Conservation (phyloP, 2,113 vertebrate genomes). For the Malaclemys terrapin region DNA sequence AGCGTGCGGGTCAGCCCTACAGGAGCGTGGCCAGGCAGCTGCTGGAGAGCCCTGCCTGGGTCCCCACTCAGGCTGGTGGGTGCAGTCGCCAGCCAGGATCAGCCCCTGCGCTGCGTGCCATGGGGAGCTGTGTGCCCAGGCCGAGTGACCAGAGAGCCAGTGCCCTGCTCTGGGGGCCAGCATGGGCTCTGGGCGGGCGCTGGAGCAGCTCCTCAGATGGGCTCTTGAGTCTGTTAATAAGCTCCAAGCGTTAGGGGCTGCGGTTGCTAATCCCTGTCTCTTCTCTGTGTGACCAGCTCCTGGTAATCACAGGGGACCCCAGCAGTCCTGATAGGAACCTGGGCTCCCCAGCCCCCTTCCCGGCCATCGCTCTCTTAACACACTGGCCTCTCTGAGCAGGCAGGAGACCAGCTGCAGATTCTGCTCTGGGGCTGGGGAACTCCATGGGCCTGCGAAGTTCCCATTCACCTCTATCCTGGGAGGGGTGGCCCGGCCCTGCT, state of each 20-base stretch:
- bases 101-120: neutral
- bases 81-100: no score
- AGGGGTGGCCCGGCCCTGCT: neutral
- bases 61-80: no score
- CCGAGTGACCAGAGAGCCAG: no score
- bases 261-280: constrained; percentile 60
- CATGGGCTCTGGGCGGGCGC: neutral
- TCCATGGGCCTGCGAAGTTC: no score
- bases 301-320: neutral
- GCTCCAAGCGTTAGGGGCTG: constrained; percentile 44
- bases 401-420: no score
- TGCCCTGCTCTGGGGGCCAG: neutral
- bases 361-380: no score
- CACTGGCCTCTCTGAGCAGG: no score
- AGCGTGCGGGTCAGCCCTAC: neutral
- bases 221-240: constrained; percentile 64
- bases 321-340: rapidly evolving
- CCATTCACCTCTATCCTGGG: no score
- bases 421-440: no score
- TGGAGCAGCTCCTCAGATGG: constrained; percentile 56
- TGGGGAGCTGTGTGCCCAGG: neutral
- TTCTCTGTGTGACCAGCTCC: neutral
- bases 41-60: constrained; percentile 1
- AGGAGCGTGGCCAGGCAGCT: neutral
- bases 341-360: no score